phyloP scores from a whole-genome alignment of 2,888 invertebrate genomes.

The Leucoptera coffeella region DNA sequence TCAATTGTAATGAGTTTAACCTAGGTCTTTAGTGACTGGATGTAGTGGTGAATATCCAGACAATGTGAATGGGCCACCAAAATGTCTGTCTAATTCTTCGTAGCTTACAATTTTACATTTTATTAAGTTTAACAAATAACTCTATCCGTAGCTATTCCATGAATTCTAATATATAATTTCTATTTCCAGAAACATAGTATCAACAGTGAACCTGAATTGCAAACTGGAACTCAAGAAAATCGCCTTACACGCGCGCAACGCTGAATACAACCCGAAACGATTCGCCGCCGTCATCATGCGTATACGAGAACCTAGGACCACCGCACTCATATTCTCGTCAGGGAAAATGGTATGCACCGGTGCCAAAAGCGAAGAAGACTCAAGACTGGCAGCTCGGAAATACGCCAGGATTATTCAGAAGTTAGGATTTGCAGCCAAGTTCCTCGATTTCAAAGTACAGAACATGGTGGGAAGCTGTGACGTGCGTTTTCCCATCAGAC shows the following conservation, averaged over 20 bases:
- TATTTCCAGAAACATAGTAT: conserved; percentile 86
- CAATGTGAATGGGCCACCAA: no score
- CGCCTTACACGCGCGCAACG: conserved; percentile 95
- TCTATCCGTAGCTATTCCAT: no score
- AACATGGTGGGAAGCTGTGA: conserved; percentile 78
- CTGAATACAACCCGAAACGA: conserved; percentile 98
- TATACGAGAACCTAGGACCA: conserved; percentile 79
- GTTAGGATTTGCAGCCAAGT: conserved; percentile 73
- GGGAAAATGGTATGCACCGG: conserved; percentile 85
- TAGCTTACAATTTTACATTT: no score
- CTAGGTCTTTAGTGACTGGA: no score
- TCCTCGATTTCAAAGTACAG: conserved; percentile 76
- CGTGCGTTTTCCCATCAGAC: conserved; percentile 68
- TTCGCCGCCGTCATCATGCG: conserved; percentile 99
- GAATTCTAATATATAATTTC: conserved; percentile 1
- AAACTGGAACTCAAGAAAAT: conserved; percentile 95
- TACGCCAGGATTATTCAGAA: conserved; percentile 83
- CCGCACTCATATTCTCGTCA: conserved; percentile 70
- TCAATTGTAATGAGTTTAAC: no score
- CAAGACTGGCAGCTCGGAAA: conserved; percentile 71
- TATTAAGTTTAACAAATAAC: no score
- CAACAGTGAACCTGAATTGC: conserved; percentile 93
- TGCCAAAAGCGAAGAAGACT: conserved; percentile 75
- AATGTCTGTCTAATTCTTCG: no score
- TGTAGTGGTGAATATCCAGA: no score